Percentiles rank a stretch among this genome's conserved stretches.
These are phyloP conservation scores for Watsonalla cultraria DNA, from an alignment of 2,888 invertebrate genomes.

Conservation along the genomic window DNA sequence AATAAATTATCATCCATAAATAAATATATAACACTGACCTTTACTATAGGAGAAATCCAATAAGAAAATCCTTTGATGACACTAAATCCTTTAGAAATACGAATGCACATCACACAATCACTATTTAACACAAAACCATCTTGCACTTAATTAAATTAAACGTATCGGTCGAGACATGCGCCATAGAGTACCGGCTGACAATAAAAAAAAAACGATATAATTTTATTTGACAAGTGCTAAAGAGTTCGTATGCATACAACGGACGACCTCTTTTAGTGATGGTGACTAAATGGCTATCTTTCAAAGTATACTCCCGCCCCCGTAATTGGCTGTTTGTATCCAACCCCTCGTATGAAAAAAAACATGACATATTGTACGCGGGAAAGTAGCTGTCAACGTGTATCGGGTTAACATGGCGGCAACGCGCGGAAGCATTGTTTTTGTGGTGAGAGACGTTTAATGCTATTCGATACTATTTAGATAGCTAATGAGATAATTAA, in stretches of 20 bases:
- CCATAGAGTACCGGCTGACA: constrained; percentile 46
- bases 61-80: constrained; percentile 31
- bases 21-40: constrained; percentile 33
- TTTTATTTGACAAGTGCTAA: constrained; percentile 9
- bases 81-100: constrained; percentile 31
- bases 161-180: constrained; percentile 53
- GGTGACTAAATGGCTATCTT: constrained; percentile 68
- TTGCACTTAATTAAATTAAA: constrained; percentile 69
- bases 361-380: constrained; percentile 75
- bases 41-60: constrained; percentile 30
- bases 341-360: constrained; percentile 72
- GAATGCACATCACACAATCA: constrained; percentile 61
- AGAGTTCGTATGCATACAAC: constrained; percentile 25
- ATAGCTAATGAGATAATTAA: constrained; percentile 35
- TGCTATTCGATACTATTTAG: constrained; percentile 56
- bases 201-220: constrained; percentile 26
- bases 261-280: constrained; percentile 60
- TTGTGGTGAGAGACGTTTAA: constrained; percentile 66
- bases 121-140: constrained; percentile 50
- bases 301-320: constrained; percentile 69
- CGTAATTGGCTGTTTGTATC: constrained; percentile 77
- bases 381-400: constrained; percentile 68
- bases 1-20: background rate
- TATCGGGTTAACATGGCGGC: constrained; percentile 58
- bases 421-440: constrained; percentile 51